Conservation (phyloP, 2,888 invertebrate species). For the Abscondita cerata region DNA sequence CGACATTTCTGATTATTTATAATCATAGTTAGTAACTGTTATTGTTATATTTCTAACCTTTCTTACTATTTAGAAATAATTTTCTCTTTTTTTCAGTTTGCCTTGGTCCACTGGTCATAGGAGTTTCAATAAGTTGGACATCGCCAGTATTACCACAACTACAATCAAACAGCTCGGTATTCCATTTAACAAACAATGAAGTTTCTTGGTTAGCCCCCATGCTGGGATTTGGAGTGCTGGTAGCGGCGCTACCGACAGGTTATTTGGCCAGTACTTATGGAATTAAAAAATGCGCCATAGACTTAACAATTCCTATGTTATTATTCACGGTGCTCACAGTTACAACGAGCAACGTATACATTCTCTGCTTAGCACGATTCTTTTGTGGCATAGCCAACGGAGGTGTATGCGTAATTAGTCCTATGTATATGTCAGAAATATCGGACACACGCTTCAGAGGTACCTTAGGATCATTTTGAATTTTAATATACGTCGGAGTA, state of each 20-base stretch:
- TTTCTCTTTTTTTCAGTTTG: conserved; percentile 68
- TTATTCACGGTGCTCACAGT: conserved; percentile 67
- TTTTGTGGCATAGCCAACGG: conserved; percentile 74
- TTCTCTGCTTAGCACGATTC: conserved; percentile 62
- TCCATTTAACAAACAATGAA: conserved; percentile 50
- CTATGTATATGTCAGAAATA: conserved; percentile 85
- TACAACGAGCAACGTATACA: conserved; percentile 10
- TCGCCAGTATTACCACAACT: conserved; percentile 75
- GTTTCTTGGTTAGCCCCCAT: conserved; percentile 72
- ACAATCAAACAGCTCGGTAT: conserved; percentile 38
- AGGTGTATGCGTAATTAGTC: conserved; percentile 77
- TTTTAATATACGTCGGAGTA: conserved; percentile 70
- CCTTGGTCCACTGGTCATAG: conserved; percentile 71
- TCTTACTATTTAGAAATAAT: no score
- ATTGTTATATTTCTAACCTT: no score
- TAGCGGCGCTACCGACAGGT: conserved; percentile 74
- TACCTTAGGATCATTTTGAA: conserved; percentile 71
- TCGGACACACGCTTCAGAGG: conserved; percentile 81
- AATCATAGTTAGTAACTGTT: no score
- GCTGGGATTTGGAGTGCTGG: conserved; percentile 74
- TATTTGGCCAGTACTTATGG: conserved; percentile 71
- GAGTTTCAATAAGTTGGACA: conserved; percentile 79
- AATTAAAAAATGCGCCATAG: conserved; percentile 68
- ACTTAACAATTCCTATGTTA: conserved; percentile 69
- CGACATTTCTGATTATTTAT: no score